A percentile compares a stretch with the other conserved stretches of the same genome.
phyloP scores from a whole-genome alignment of 2,113 vertebrate species.

The Vimba vimba region DNA sequence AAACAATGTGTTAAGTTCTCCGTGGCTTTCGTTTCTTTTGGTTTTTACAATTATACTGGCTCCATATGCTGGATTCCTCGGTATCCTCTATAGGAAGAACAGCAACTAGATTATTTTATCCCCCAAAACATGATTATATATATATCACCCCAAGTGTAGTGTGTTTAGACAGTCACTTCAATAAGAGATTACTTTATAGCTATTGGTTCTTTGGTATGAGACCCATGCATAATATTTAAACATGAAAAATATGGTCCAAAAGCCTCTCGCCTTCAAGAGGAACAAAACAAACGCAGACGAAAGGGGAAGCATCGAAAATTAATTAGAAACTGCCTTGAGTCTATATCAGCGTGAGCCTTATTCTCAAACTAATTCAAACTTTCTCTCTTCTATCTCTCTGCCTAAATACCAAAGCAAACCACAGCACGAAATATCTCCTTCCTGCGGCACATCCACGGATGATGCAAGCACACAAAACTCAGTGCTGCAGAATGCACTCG shows the following conservation, averaged over 20 bases:
- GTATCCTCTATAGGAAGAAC: neutral
- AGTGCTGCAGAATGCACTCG: neutral
- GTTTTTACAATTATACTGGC: neutral
- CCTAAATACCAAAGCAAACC: constrained; percentile 27
- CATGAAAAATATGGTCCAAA: constrained; percentile 59
- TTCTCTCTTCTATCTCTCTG: constrained; percentile 1
- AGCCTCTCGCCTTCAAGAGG: constrained; percentile 63
- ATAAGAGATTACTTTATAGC: constrained; percentile 17
- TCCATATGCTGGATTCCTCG: neutral
- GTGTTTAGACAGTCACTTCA: constrained; percentile 7
- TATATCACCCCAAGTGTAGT: neutral
- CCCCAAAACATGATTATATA: neutral
- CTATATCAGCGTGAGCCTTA: constrained; percentile 13
- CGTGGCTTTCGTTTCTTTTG: neutral
- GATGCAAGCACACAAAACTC: constrained; percentile 71
- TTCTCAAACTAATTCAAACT: constrained; percentile 14
- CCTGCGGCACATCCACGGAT: constrained; percentile 63
- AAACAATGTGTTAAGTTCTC: neutral
- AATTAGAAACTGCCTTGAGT: constrained; percentile 68
- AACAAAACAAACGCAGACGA: constrained; percentile 65
- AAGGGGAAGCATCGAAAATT: constrained; percentile 71
- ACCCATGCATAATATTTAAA: constrained; percentile 1
- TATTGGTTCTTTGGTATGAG: neutral
- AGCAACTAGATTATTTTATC: neutral
- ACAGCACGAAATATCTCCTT: constrained; percentile 63